phyloP scores from a whole-genome alignment of 2,113 vertebrate genomes.

The Sitta europaea region DNA sequence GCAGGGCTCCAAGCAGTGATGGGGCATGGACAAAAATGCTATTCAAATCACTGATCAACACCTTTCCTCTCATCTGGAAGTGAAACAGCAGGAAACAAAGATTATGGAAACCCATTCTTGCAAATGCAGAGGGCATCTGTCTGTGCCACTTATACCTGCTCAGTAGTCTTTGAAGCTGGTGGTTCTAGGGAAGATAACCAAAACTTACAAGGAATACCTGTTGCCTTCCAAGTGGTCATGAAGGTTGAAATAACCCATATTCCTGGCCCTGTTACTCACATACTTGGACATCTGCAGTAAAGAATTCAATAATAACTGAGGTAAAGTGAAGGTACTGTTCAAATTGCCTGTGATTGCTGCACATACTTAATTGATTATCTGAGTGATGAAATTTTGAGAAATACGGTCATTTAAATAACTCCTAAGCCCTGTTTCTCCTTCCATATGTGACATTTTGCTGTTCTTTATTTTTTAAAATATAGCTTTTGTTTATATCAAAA shows the following conservation, averaged over 20 bases:
- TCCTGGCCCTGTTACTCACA: background rate
- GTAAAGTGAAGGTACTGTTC: background rate
- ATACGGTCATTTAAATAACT: background rate
- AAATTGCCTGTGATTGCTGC: background rate
- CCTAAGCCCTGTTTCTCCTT: background rate
- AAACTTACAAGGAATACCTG: background rate
- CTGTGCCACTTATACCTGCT: background rate
- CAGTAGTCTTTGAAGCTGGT: background rate
- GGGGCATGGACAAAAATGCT: background rate
- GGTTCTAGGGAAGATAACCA: background rate
- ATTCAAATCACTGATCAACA: background rate
- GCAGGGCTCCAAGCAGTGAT: background rate
- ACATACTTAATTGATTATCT: background rate
- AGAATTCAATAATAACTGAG: background rate
- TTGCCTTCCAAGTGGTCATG: background rate
- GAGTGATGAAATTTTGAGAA: background rate
- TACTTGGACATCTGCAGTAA: background rate
- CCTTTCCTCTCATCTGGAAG: background rate
- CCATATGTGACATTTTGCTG: background rate
- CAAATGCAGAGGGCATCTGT: background rate
- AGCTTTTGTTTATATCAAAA: background rate
- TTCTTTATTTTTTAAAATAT: background rate
- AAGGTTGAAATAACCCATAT: background rate
- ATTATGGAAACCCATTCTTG: background rate
- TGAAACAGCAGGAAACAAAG: background rate